These are phyloP conservation scores for Vanessa cardui DNA, from an alignment of 2,888 invertebrate genomes.

Conservation along the genomic window DNA sequence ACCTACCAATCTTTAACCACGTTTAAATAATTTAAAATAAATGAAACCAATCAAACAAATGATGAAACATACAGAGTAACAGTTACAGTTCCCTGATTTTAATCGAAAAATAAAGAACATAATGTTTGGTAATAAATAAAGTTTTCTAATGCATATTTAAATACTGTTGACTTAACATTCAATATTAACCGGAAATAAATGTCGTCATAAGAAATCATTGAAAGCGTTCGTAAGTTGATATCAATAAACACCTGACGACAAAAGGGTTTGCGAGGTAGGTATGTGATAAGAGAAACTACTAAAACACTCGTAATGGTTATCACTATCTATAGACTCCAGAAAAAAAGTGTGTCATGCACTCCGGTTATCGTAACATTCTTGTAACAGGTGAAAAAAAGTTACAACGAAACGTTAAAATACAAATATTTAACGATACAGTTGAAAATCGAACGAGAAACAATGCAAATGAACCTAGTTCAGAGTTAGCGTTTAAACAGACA, in stretches of 20 bases:
- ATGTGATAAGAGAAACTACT: constrained; percentile 33
- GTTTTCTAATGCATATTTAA: too few species aligned
- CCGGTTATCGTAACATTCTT: constrained; percentile 49
- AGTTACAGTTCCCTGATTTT: too few species aligned
- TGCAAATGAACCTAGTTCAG: background rate
- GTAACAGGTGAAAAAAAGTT: constrained; percentile 51
- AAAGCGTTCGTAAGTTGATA: constrained; percentile 9
- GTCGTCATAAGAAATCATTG: constrained; percentile 21
- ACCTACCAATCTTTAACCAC: constrained; percentile 17
- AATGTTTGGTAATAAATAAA: too few species aligned
- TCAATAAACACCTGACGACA: constrained; percentile 23
- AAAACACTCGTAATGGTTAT: constrained; percentile 49
- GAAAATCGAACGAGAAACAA: constrained; percentile 4
- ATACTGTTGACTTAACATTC: background rate
- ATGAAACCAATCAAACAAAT: background rate
- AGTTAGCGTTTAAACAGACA: background rate
- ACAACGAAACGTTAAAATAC: background rate
- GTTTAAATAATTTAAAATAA: constrained; percentile 19
- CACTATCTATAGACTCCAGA: constrained; percentile 56
- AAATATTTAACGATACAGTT: constrained; percentile 11
- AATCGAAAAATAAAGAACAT: too few species aligned
- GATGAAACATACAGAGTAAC: too few species aligned
- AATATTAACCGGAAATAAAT: background rate
- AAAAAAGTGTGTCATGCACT: constrained; percentile 65
- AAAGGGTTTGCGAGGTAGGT: constrained; percentile 30